Evolutionary conservation across 1,140 invertebrate species (phyloP).

Genomic region (Platorchestia sp.): DNA sequence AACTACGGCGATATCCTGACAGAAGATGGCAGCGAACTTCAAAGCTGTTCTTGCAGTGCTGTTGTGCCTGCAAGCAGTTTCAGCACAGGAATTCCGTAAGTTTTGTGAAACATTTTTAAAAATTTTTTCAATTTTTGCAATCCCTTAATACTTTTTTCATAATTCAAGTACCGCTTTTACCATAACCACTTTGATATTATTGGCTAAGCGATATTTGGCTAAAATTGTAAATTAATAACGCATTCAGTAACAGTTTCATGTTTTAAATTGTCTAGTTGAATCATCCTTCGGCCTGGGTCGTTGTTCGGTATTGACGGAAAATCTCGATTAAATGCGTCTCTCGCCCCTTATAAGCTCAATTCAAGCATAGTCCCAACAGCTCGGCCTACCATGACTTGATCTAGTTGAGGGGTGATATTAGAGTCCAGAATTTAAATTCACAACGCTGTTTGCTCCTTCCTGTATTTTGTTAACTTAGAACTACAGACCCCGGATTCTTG

Average conservation of each 20-base stretch:
- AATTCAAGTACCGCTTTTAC: neutral
- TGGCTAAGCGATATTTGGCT: neutral
- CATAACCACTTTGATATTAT: neutral
- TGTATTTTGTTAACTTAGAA: too few relatives aligned
- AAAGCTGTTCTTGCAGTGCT: neutral
- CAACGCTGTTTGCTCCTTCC: too few relatives aligned
- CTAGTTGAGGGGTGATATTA: neutral
- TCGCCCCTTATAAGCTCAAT: neutral
- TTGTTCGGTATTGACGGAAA: neutral
- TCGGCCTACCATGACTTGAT: neutral
- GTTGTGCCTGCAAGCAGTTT: constrained; percentile 8
- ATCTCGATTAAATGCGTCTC: neutral
- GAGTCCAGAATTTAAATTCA: neutral
- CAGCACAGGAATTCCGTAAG: constrained; percentile 8
- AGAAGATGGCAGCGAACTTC: neutral
- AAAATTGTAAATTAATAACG: neutral
- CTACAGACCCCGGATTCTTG: too few relatives aligned
- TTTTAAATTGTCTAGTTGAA: neutral
- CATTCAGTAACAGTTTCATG: too few relatives aligned
- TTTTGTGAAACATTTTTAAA: neutral
- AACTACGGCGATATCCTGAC: neutral
- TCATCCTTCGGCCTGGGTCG: neutral
- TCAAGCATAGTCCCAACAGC: neutral
- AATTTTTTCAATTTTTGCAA: neutral
- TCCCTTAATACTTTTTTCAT: neutral